A percentile compares a stretch with the other conserved stretches of the same genome.
These are phyloP conservation scores for Eretmochelys imbricata DNA, from an alignment of 2,113 vertebrate genomes.

Conservation along the genomic window DNA sequence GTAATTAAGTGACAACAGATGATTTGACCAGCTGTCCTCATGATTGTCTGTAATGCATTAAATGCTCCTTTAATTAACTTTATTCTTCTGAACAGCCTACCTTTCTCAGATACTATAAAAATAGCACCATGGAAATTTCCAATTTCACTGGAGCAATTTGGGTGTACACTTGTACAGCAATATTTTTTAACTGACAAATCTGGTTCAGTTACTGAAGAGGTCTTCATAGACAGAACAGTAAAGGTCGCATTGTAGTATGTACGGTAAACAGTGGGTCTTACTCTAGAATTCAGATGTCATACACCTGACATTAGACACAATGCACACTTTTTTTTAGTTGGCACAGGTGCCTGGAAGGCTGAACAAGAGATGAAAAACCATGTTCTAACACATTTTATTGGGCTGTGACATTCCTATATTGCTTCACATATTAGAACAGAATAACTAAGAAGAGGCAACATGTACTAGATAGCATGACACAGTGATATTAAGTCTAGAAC, in stretches of 20 bases:
- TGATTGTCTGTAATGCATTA: neutral
- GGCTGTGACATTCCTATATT: slow-evolving; percentile 1
- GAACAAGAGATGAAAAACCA: slow-evolving; percentile 43
- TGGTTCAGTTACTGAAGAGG: neutral
- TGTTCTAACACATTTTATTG: slow-evolving; percentile 41
- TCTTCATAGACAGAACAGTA: neutral
- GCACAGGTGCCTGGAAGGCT: slow-evolving; percentile 24
- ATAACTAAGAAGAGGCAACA: slow-evolving; percentile 26
- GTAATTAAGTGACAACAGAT: neutral
- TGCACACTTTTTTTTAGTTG: slow-evolving; percentile 37
- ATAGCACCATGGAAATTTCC: neutral
- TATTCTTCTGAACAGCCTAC: neutral
- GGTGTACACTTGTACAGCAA: neutral
- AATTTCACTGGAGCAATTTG: neutral
- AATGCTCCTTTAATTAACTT: neutral
- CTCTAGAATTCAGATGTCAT: slow-evolving; percentile 21
- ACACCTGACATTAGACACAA: slow-evolving; percentile 25
- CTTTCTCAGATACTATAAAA: neutral
- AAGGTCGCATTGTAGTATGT: neutral
- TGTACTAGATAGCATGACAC: neutral
- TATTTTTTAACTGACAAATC: slow-evolving; percentile 17
- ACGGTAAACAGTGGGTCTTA: neutral
- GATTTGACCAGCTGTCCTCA: neutral
- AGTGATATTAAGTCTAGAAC: slow-evolving; percentile 20
- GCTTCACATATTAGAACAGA: slow-evolving; percentile 16